Conservation (phyloP, 2,113 vertebrate species). For the Mobula birostris region DNA sequence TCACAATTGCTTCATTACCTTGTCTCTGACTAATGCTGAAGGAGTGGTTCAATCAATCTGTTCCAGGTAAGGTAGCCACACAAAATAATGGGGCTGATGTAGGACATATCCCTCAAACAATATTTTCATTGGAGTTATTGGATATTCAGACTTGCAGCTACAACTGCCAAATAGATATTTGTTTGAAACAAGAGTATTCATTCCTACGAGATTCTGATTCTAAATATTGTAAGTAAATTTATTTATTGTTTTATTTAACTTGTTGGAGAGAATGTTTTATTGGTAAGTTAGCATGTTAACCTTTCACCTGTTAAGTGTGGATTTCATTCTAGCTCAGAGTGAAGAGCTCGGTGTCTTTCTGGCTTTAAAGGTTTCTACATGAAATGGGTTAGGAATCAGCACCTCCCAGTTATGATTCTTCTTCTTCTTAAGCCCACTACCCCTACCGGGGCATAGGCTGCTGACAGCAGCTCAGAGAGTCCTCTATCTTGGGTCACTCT, state of each 20-base stretch:
- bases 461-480: too few relatives aligned
- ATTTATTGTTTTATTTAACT: neutral
- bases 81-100: neutral
- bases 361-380: neutral
- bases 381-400: neutral
- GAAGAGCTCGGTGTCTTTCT: neutral
- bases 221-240: neutral
- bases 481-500: too few relatives aligned
- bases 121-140: neutral
- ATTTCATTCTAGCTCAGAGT: neutral
- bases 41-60: neutral
- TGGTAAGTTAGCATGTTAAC: neutral
- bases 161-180: neutral
- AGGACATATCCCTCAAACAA: neutral
- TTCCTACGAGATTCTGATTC: neutral
- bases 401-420: too few relatives aligned
- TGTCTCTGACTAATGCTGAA: neutral
- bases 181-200: neutral
- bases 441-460: too few relatives aligned
- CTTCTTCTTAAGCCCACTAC: too few relatives aligned
- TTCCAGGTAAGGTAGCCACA: neutral
- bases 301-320: neutral
- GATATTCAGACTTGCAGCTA: neutral
- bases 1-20: neutral
- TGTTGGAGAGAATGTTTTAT: neutral